phyloP scores from a whole-genome alignment of 2,113 vertebrate species.

The Zootoca vivipara region DNA sequence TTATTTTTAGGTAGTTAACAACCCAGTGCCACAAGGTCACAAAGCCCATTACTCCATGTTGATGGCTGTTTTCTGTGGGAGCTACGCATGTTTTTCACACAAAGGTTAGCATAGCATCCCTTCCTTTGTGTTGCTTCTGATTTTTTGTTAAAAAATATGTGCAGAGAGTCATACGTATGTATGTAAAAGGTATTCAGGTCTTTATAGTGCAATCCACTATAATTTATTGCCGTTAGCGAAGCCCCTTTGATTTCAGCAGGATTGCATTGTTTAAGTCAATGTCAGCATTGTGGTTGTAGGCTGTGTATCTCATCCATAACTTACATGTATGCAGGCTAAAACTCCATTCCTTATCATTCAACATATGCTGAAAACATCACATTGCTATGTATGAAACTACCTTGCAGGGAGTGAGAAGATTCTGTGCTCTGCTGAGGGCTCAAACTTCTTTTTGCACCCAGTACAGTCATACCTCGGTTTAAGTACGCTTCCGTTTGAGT shows the following conservation, averaged over 20 bases:
- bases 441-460: no score
- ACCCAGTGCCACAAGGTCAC: neutral
- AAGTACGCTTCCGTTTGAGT: no score
- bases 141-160: neutral
- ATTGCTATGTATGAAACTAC: neutral
- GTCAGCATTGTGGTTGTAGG: neutral
- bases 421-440: no score
- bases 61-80: conserved; percentile 12
- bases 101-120: neutral
- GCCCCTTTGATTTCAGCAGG: neutral
- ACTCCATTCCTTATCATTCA: neutral
- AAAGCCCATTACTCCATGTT: neutral
- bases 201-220: neutral
- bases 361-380: neutral
- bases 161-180: neutral
- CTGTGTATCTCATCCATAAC: neutral
- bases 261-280: no score
- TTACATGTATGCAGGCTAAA: neutral
- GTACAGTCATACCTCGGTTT: no score
- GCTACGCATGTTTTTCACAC: neutral
- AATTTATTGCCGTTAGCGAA: neutral
- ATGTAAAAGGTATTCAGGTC: neutral
- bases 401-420: neutral
- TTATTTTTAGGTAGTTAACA: conserved; percentile 48
- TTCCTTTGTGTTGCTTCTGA: neutral